phyloP scores from a whole-genome alignment of 92 coral and sea anemone genomes.

The Desmophyllum pertusum region DNA sequence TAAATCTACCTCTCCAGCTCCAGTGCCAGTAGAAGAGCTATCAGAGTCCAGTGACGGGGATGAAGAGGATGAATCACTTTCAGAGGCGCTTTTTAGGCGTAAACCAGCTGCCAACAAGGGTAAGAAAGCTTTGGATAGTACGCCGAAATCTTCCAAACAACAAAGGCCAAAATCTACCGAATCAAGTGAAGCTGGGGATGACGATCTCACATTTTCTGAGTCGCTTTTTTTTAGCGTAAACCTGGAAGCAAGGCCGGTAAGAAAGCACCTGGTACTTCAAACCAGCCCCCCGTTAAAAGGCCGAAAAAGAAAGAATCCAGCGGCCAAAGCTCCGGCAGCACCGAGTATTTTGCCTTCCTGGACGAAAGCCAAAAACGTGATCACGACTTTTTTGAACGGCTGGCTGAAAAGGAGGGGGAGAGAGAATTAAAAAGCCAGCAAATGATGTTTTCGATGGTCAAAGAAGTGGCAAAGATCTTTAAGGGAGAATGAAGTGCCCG shows the following conservation, averaged over 20 bases:
- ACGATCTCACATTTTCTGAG: constrained; percentile 21
- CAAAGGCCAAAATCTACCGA: background rate
- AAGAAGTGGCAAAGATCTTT: constrained; percentile 35
- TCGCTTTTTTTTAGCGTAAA: constrained; percentile 7
- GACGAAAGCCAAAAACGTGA: constrained; percentile 57
- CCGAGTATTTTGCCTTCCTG: constrained; percentile 26
- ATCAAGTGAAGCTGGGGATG: background rate
- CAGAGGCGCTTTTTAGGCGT: constrained; percentile 2
- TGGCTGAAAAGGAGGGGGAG: constrained; percentile 52
- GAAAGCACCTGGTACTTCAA: background rate
- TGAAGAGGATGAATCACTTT: constrained; percentile 7
- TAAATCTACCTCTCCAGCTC: constrained; percentile 2
- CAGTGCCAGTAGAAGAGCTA: constrained; percentile 11
- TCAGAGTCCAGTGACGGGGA: constrained; percentile 16
- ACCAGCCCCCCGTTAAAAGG: background rate
- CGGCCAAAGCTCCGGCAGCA: background rate
- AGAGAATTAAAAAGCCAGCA: constrained; percentile 42
- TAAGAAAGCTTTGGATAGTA: too few species aligned
- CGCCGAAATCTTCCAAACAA: constrained; percentile 24
- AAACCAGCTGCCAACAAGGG: constrained; percentile 10
- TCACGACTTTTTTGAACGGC: constrained; percentile 34
- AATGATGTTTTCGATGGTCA: constrained; percentile 39
- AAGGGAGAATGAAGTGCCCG: constrained; percentile 14
- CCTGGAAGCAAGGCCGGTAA: background rate
- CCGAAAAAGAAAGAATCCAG: background rate